Evolutionary conservation across 2,797 vertebrate species (phyloP).

Genomic region (Tapera naevia): DNA sequence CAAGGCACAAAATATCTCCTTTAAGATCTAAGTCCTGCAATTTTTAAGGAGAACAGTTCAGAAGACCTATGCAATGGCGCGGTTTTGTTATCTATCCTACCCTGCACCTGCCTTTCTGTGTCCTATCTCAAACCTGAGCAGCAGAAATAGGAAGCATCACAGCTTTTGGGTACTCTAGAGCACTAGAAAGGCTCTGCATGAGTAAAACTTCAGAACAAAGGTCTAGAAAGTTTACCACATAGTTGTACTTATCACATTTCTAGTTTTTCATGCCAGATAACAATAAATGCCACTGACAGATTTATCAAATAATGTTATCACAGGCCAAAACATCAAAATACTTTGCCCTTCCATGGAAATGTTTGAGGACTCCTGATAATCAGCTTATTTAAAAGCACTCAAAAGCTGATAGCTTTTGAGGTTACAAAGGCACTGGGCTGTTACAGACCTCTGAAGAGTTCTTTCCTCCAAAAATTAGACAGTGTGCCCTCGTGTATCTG

Average conservation of each 20-base stretch:
- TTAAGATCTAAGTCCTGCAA: background rate
- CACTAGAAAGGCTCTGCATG: rapidly evolving
- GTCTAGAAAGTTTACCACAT: background rate
- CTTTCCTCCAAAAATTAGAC: background rate
- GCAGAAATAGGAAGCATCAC: background rate
- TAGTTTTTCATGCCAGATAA: background rate
- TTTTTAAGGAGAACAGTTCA: background rate
- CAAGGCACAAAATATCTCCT: background rate
- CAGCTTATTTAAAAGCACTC: background rate
- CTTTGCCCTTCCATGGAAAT: background rate
- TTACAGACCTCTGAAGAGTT: background rate
- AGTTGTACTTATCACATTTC: background rate
- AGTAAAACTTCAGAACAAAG: background rate
- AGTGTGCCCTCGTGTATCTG: rapidly evolving
- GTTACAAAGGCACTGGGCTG: background rate
- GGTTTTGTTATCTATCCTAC: background rate
- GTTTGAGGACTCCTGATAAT: too few species aligned
- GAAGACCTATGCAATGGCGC: rapidly evolving
- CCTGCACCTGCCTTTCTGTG: background rate
- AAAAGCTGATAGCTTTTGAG: background rate
- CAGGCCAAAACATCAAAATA: background rate
- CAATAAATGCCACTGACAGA: rapidly evolving
- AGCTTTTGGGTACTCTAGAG: rapidly evolving
- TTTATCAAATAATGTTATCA: background rate
- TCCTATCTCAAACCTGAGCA: background rate